Evolutionary conservation across 2,888 invertebrate species (phyloP), one percentile per base, ranked within the genome.

Genomic region (Carpatolechia fugitivella): DNA sequence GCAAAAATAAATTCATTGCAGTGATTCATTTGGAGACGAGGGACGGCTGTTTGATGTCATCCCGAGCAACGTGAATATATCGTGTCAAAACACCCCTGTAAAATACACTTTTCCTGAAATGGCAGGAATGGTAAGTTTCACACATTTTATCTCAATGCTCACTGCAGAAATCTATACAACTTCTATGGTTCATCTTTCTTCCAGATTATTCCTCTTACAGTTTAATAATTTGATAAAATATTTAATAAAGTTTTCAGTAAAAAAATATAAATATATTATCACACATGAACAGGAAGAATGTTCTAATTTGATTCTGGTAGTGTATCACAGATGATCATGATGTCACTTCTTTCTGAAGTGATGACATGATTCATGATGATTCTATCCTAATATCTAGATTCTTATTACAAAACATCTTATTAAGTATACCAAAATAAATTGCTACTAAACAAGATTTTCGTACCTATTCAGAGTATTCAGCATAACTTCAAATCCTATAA

Each of bases 91-190:
- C 68, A 69, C 72, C 74, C 62, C 67, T 61, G 63, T 60, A 60
- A 69, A 58, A 66, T 64, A 61, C 67, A 61, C 66, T 65, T 67
- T 62, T 57, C 63, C 60, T 60, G 58, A 60, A 79, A 71, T 89
- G 89, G 79, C 86, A 77, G 71, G 85, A 70, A 72, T 85, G 80
- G 88, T 88, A 76, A 78, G 86, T 80, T n/a, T 16, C n/a, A 20
- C 24, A n/a, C 44, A 44, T 20, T 41, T 20, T 18, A 29, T 41
- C n/a, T 13, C 13, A 3, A n/a, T 44, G 10, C n/a, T 7, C 1
- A 3, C 44, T 20, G 24, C 20, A 11, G 3, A 29, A 44, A 3
- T 10, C 24, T 24, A 16, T 41, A 41, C 41, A 24, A 24, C 16
- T 14, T 1, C 13, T 7, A 13, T n/a, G n/a, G n/a, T n/a, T n/a